A percentile compares a stretch with the other conserved stretches of the same genome.
Conservation (phyloP, 2,797 vertebrate species). For the Lophius americanus region DNA sequence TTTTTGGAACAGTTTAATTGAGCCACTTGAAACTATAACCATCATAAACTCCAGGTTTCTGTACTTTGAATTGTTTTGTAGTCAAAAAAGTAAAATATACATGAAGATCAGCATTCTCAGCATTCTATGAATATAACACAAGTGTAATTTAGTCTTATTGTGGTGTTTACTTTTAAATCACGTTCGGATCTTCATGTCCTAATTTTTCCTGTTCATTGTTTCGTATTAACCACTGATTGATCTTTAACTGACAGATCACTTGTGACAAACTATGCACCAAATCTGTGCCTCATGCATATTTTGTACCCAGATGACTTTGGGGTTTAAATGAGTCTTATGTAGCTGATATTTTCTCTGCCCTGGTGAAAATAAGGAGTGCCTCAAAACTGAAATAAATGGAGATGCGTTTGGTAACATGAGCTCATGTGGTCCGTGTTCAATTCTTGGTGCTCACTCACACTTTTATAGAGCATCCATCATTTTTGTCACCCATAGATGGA, state of each 20-base stretch:
- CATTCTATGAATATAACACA: too few relatives aligned
- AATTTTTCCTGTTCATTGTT: background rate
- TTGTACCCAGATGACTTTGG: background rate
- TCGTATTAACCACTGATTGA: background rate
- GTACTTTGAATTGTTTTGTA: background rate
- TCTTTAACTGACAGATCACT: background rate
- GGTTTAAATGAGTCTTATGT: background rate
- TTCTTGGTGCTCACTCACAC: background rate
- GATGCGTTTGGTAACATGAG: background rate
- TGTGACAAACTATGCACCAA: background rate
- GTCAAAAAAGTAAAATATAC: too few relatives aligned
- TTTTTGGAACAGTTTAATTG: too few relatives aligned
- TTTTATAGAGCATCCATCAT: background rate
- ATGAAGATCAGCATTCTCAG: background rate
- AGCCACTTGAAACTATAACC: too few relatives aligned
- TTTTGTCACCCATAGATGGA: background rate
- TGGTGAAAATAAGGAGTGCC: background rate
- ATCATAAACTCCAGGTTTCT: background rate
- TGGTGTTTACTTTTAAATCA: background rate
- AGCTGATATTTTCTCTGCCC: background rate
- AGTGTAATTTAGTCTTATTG: background rate
- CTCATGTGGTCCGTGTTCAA: background rate
- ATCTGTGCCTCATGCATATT: background rate
- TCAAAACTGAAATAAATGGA: conserved; percentile 3
- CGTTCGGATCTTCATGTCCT: background rate